These are phyloP conservation scores for Apis laboriosa DNA, from an alignment of 1,140 invertebrate species.

Conservation along the genomic window DNA sequence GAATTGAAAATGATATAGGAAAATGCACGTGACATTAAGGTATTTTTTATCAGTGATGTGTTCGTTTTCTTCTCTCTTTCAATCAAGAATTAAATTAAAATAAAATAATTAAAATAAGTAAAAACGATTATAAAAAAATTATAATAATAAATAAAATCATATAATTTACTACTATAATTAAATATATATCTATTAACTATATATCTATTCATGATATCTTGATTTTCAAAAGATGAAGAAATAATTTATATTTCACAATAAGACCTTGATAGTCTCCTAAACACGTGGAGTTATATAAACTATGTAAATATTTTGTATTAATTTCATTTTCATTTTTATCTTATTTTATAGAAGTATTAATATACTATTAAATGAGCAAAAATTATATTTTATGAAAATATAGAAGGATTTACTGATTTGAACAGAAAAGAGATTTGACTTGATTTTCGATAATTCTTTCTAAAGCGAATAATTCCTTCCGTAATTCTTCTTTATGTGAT, in stretches of 20 bases:
- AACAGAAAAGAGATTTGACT: neutral
- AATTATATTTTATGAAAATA: neutral
- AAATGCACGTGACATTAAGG: constrained; percentile 6
- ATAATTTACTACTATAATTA: neutral
- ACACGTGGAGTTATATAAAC: constrained; percentile 57
- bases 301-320: neutral
- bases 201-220: neutral
- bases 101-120: too few species aligned
- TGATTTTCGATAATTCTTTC: too few species aligned
- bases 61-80: neutral
- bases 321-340: neutral
- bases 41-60: neutral
- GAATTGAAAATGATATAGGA: neutral
- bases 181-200: too few species aligned
- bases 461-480: neutral
- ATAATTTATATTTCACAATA: constrained; percentile 16
- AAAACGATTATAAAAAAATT: neutral
- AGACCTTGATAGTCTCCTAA: constrained; percentile 45
- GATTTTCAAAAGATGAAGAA: constrained; percentile 4
- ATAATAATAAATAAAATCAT: too few species aligned
- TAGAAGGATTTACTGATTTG: neutral
- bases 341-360: neutral
- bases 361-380: too few species aligned
- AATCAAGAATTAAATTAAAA: neutral
- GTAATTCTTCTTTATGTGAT: neutral